phyloP scores from a whole-genome alignment of 1,140 invertebrate genomes.

The Diuraphis noxia region DNA sequence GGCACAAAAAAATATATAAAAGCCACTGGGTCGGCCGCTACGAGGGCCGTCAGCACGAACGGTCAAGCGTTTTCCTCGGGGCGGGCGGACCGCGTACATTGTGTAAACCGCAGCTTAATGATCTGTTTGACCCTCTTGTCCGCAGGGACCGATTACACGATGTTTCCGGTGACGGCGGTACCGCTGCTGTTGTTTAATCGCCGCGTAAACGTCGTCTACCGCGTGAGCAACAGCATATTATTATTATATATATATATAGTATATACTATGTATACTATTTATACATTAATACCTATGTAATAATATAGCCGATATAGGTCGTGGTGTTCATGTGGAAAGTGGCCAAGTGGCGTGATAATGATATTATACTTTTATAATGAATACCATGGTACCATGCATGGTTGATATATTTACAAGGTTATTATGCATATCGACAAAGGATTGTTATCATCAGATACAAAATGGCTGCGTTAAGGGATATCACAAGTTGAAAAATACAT shows the following conservation, averaged over 20 bases:
- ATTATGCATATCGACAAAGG: too few relatives aligned
- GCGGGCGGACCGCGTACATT: neutral
- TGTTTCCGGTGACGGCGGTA: neutral
- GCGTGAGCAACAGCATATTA: neutral
- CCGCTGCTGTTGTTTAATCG: neutral
- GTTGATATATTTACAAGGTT: too few relatives aligned
- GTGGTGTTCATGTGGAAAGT: too few relatives aligned
- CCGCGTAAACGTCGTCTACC: neutral
- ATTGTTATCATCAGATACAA: too few relatives aligned
- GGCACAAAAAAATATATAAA: neutral
- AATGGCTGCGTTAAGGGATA: too few relatives aligned
- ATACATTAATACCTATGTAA: neutral
- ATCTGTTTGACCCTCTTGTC: slow-evolving; percentile 45
- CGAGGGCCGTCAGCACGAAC: neutral
- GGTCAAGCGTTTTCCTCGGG: slow-evolving; percentile 44
- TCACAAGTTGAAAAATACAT: too few relatives aligned
- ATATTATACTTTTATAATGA: neutral
- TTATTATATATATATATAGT: neutral
- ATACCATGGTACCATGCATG: too few relatives aligned
- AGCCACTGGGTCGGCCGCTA: neutral
- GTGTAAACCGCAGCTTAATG: slow-evolving; percentile 46
- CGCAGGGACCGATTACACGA: slow-evolving; percentile 44
- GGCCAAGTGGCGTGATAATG: too few relatives aligned
- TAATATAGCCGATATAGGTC: neutral
- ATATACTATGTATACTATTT: neutral